Evolutionary conservation across 2,888 invertebrate genomes (phyloP), one percentile per base, ranked within the genome.

Genomic region (Cerceris rybyensis): DNA sequence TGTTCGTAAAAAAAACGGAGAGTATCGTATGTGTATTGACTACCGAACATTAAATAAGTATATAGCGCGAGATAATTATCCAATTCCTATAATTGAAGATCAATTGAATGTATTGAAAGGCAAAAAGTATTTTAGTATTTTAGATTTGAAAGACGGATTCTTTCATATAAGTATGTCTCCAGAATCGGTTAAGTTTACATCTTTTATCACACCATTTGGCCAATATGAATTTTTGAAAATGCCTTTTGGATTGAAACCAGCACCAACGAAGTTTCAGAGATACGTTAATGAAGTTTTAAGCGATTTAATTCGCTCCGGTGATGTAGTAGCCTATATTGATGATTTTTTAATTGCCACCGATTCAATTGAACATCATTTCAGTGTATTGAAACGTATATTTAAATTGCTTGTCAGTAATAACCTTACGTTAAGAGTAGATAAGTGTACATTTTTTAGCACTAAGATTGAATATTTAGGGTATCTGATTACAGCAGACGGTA

Each of bases 121-220:
- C 0, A 72, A 72, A 16, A 43, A 8, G 2, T 66, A 59, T 17
- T 71, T 60, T 28, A 54, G n/a, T 4, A 6, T 39, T 0, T 41
- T 71, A 4, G 71, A 71, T 54, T n/a, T 71, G 1, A 71, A 60
- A 42, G 65, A 71, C 16, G 71, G 65, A 0, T 71, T 66, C 17
- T 16, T 46, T 1, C 71, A 71, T 6, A 60, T 71, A 5, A 1
- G 5, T 0, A 28, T 71, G 9, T 6, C 50, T 0, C 43, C 16
- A 7, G 28, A 43, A 0, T 72, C 71, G 1, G 41, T 66, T 7
- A 54, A 66, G n/a, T 71, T 54, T 17, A 65, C 66, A 0, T 16
- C 66, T 0, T 65, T 71, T 41, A 28, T 58, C 13, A 70, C 70
- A 8, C 64, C 42, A 5, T 11, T 64, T 2, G 65, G 71, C 0